phyloP scores from a whole-genome alignment of 2,113 vertebrate species.

The Otolemur garnettii region DNA sequence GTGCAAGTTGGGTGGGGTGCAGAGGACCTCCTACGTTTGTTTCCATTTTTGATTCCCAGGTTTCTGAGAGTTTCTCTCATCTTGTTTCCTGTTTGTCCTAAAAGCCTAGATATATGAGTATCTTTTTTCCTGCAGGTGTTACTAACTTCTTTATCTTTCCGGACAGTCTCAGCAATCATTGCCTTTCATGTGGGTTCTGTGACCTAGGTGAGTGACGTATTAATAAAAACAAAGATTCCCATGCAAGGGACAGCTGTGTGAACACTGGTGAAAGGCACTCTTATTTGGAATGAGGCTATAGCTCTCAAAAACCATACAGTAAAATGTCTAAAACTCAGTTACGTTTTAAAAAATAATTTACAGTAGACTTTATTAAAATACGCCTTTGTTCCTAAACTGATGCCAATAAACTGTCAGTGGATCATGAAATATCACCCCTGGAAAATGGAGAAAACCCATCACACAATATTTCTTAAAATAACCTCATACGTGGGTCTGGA shows the following conservation, averaged over 20 bases:
- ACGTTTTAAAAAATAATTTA: not conserved
- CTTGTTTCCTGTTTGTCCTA: conserved; percentile 82
- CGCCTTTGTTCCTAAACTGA: conserved; percentile 31
- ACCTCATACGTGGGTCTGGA: not conserved
- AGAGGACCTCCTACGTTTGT: conserved; percentile 72
- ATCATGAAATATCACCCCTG: not conserved
- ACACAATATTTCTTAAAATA: not conserved
- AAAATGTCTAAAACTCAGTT: not conserved
- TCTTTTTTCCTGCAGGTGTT: conserved; percentile 83
- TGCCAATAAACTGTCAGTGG: not conserved
- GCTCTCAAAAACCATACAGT: not conserved
- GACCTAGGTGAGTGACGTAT: not conserved
- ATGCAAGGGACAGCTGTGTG: not conserved
- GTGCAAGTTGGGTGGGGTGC: not conserved
- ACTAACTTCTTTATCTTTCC: conserved; percentile 72
- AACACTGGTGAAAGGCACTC: not conserved
- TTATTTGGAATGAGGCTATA: not conserved
- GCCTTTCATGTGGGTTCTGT: conserved; percentile 71
- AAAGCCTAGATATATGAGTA: conserved; percentile 67
- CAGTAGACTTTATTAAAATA: conserved; percentile 29
- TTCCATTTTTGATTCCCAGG: conserved; percentile 78
- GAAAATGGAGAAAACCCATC: not conserved
- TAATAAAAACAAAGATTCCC: conserved; percentile 25
- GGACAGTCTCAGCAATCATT: conserved; percentile 18
- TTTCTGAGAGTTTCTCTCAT: conserved; percentile 76